These are phyloP conservation scores for Sphaerophoria taeniata DNA, from an alignment of 2,888 invertebrate genomes.

Conservation along the genomic window DNA sequence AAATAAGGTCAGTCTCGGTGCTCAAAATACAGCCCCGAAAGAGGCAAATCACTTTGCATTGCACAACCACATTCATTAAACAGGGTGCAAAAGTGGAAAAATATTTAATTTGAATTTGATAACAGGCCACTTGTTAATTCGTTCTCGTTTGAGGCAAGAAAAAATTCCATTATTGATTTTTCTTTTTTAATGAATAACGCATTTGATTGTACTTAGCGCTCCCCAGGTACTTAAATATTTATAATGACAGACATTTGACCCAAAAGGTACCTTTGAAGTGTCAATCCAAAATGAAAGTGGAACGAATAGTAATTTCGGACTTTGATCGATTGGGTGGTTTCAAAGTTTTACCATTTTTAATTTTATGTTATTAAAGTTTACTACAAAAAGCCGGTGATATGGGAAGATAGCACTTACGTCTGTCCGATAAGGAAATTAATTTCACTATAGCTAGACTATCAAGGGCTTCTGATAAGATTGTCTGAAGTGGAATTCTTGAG, in stretches of 20 bases:
- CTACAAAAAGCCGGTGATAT: background rate
- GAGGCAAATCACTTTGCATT: slow-evolving; percentile 3
- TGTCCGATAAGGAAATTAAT: background rate
- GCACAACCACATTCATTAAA: background rate
- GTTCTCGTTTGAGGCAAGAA: background rate
- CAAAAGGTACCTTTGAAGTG: no score
- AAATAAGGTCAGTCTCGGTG: slow-evolving; percentile 14
- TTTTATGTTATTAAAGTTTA: no score
- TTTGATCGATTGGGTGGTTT: no score
- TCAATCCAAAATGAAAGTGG: no score
- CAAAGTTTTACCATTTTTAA: no score
- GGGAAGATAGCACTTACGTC: background rate
- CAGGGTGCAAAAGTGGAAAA: background rate
- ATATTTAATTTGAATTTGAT: slow-evolving; percentile 2
- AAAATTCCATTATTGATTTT: background rate
- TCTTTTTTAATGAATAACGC: background rate
- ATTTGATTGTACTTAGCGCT: background rate
- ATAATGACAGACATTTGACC: background rate
- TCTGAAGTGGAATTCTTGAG: slow-evolving; percentile 1
- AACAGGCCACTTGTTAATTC: background rate
- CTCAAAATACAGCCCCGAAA: background rate
- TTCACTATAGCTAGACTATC: background rate
- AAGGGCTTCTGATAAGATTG: slow-evolving; percentile 4
- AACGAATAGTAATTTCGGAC: no score
- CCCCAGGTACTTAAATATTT: background rate